Evolutionary conservation across 2,113 vertebrate species (phyloP).

Genomic region (Pao palembangensis): DNA sequence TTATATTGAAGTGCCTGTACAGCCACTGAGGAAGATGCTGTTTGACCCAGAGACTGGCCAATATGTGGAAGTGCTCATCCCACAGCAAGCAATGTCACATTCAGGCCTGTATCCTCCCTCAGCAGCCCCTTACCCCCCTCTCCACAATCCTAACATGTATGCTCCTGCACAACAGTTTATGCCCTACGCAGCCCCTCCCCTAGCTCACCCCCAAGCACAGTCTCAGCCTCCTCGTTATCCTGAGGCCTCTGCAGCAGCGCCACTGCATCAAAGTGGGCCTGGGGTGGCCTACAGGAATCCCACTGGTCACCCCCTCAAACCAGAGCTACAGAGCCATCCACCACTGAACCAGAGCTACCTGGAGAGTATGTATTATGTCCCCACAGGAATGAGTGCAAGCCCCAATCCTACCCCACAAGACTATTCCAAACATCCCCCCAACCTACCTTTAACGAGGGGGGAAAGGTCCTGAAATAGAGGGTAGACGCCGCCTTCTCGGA

Average conservation of each 20-base stretch:
- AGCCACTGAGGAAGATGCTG: conserved; percentile 85
- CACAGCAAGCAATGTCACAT: conserved; percentile 78
- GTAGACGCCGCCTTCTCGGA: conserved; percentile 61
- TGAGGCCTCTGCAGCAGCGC: conserved; percentile 62
- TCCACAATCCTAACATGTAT: conserved; percentile 76
- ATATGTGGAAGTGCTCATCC: conserved; percentile 91
- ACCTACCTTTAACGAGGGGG: conserved; percentile 75
- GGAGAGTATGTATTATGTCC: conserved; percentile 89
- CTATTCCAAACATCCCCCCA: conserved; percentile 73
- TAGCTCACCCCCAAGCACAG: conserved; percentile 65
- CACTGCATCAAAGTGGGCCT: conserved; percentile 62
- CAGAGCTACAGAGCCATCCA: conserved; percentile 72
- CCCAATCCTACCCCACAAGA: conserved; percentile 75
- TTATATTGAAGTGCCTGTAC: conserved; percentile 84
- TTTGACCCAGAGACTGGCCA: conserved; percentile 93
- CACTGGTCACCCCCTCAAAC: conserved; percentile 68
- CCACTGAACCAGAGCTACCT: conserved; percentile 80
- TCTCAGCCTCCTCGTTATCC: conserved; percentile 67
- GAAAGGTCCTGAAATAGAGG: conserved; percentile 77
- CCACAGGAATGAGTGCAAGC: conserved; percentile 83
- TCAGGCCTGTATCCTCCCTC: conserved; percentile 79
- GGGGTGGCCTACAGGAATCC: conserved; percentile 58
- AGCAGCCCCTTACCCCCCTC: conserved; percentile 75
- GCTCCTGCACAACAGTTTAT: conserved; percentile 75
- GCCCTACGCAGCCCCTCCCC: conserved; percentile 74